Base-by-base conservation (phyloP, 2,113 vertebrate species). In the Speoplatyrhinus poulsoni region DNA sequence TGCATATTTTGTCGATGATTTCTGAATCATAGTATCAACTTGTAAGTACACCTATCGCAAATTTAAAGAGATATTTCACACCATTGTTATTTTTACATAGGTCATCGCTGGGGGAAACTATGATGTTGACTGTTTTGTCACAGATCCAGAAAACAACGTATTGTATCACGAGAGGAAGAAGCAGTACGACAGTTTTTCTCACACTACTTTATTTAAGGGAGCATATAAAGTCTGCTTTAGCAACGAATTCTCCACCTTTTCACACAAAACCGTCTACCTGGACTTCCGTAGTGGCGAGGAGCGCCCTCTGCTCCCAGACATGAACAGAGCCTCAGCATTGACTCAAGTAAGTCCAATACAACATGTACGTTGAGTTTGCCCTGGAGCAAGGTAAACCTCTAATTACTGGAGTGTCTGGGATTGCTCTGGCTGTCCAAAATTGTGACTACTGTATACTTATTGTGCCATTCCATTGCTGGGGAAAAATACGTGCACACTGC, bases 181-280 rank as follows among this genome's bases (percentile, higher is more conserved):
- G 82, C 95, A 95, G 70, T 95, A 97, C 0, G 96, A 95, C 91
- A 95, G 92, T 81, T 95, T 96, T 89, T 90, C 90, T 0, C 90
- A 95, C 83, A 94, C 59, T 59, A 87, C 95, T 0, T 62, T 91
- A 0, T 65, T 88, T 85, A 75, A 86, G 57, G 96, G 96, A 0
- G 77, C 92, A 56, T 96, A 97, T 88, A 92, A 88, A 69, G 93
- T 98, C 67, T 98, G 96, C 90, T 98, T 98, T 76, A 95, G 96
- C 90, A 98, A 98, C 0, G 95, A 96, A 82, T 98, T 98, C 79
- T 98, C 96, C 69, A 96, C 95, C 3, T 96, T 96, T 79, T 93
- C 95, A 12, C 93, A 96, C 64, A 98, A 98, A 88, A 93, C 83
- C 0, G 74, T 98, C 73, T 97, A 95, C 85, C 92, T 98, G 19